Conservation (phyloP, 2,797 vertebrate species). For the Furcifer pardalis region DNA sequence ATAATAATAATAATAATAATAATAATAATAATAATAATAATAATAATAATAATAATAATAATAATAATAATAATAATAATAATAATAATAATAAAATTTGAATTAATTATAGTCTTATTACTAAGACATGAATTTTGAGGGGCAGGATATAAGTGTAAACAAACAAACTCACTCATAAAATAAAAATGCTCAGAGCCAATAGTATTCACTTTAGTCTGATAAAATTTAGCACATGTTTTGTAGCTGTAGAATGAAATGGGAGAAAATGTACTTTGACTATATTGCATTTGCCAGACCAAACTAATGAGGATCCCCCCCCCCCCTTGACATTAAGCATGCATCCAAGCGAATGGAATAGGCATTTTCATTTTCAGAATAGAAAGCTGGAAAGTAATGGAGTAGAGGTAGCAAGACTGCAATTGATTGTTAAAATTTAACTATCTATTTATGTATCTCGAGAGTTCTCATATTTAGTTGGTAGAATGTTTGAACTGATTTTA, state of each 20-base stretch:
- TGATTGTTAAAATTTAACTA: constrained; percentile 69
- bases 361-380: constrained; percentile 67
- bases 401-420: constrained; percentile 49
- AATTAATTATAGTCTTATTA: too few relatives aligned
- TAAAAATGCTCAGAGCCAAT: constrained; percentile 72
- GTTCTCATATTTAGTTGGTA: constrained; percentile 47
- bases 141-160: too few relatives aligned
- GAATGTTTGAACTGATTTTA: constrained; percentile 64
- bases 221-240: constrained; percentile 76
- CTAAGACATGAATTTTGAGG: constrained; percentile 79
- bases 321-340: constrained; percentile 56
- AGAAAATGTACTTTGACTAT: constrained; percentile 55
- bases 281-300: constrained; percentile 70
- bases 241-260: constrained; percentile 73
- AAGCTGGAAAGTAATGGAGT: constrained; percentile 46
- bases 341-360: constrained; percentile 63
- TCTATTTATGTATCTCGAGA: constrained; percentile 51
- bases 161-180: constrained; percentile 71
- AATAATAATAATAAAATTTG: too few relatives aligned
- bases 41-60: too few relatives aligned
- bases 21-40: too few relatives aligned
- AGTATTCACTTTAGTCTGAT: constrained; percentile 74
- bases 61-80: too few relatives aligned
- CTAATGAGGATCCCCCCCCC: constrained; percentile 69
- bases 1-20: too few relatives aligned